Percentiles rank a stretch among this genome's conserved stretches.
Evolutionary conservation across 2,113 vertebrate genomes (phyloP).

Genomic region (Poeciliopsis turrubarensis): DNA sequence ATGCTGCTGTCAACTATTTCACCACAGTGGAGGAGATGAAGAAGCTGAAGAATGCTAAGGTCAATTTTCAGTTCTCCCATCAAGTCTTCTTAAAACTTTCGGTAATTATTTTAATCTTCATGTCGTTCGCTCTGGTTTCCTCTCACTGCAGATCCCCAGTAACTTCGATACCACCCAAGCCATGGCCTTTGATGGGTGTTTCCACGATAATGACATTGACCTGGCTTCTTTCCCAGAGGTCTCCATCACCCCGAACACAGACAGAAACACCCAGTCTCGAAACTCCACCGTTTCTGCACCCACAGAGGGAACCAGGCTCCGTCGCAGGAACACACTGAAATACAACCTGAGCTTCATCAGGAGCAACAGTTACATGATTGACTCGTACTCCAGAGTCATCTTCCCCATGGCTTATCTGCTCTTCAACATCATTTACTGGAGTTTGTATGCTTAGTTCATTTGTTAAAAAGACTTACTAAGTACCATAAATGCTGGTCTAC

Average conservation of each 20-base stretch:
- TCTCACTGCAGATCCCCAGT: constrained; percentile 78
- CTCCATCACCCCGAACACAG: constrained; percentile 70
- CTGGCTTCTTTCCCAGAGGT: constrained; percentile 71
- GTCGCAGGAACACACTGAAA: constrained; percentile 80
- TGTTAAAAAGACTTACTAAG: background rate
- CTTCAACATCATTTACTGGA: constrained; percentile 95
- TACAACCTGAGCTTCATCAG: constrained; percentile 86
- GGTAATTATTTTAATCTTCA: background rate
- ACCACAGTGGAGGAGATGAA: constrained; percentile 89
- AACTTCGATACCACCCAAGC: constrained; percentile 83
- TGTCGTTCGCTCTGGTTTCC: constrained; percentile 2
- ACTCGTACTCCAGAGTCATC: constrained; percentile 90
- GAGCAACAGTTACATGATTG: constrained; percentile 91
- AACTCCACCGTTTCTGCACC: constrained; percentile 68
- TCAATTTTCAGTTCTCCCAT: constrained; percentile 13
- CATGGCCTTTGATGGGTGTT: constrained; percentile 90
- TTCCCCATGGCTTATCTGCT: constrained; percentile 90
- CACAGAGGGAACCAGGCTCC: constrained; percentile 74
- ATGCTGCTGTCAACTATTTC: constrained; percentile 91
- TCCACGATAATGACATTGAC: constrained; percentile 84
- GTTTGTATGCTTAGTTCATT: constrained; percentile 82
- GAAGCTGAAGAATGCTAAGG: constrained; percentile 70
- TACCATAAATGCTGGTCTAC: background rate
- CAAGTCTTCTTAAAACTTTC: constrained; percentile 9
- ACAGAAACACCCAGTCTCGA: constrained; percentile 60